Base-by-base conservation (phyloP, 2,113 vertebrate genomes). In the Carollia perspicillata region DNA sequence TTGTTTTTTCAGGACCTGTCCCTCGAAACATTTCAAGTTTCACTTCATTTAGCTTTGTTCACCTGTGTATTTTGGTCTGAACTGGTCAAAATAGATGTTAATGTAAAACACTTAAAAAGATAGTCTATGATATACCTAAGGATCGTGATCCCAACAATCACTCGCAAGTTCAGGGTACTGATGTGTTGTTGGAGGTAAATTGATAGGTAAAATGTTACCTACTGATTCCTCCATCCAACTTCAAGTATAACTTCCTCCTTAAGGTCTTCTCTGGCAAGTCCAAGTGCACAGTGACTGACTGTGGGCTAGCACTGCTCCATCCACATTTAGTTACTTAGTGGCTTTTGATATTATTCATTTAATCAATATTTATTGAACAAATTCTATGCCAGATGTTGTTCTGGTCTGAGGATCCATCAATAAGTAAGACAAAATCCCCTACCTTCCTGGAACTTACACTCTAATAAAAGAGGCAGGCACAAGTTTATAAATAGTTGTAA, bases 1-100 rank as follows among this genome's bases (percentile, higher is more conserved):
- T 93, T 84, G 65, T 89, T 95, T 96, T 74, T 30, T 86, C 88
- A 55, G 26, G 26, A n/a, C 37, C 37, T 84, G 53, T 65, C 30
- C 16, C 47, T 47, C 89, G 37, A 80, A 71, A 79, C 6, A 28
- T 85, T 95, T 92, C 60, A 80, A 69, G 23, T 11, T 71, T 84
- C 14, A 72, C 87, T 90, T 90, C 22, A 68, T 40, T 80, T 94
- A 77, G 26, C 40, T 90, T 77, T 86, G 14, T 42, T 95, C 77
- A 16, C 35, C 74, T 69, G 20, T 6, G 18, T 53, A 2, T 6
- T 90, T 85, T 53, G 33, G 11, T 28, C 60, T 84, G 66, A 90
- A 94, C 51, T 91, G 42, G 35, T 72, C 28, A 60, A 81, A 95
- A 55, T 17, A 65, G 20, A 60, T 66, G 3, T 1, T 66, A 69